These are phyloP conservation scores for Atta cephalotes DNA, from an alignment of 1,140 invertebrate genomes.

Conservation along the genomic window DNA sequence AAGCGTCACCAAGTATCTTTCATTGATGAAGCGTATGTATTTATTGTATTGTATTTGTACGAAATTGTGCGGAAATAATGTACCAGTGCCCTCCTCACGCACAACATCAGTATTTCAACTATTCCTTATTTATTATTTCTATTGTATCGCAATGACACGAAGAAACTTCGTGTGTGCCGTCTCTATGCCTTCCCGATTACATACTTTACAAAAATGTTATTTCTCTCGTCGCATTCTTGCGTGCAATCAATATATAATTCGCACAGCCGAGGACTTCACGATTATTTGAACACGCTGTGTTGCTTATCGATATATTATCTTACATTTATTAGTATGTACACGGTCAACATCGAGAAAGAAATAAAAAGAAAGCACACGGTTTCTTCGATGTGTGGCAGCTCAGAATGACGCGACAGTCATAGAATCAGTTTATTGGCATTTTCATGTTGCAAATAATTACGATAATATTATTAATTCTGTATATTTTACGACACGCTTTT, in stretches of 20 bases:
- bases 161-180: neutral
- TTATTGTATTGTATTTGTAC: neutral
- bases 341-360: slow-evolving; percentile 23
- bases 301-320: slow-evolving; percentile 32
- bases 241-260: slow-evolving; percentile 11
- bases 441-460: neutral
- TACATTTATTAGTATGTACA: slow-evolving; percentile 36
- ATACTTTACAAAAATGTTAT: neutral
- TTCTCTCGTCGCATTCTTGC: slow-evolving; percentile 20
- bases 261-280: neutral
- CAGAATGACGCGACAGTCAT: slow-evolving; percentile 32
- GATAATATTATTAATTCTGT: slow-evolving; percentile 34
- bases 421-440: slow-evolving; percentile 30
- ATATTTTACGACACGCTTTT: slow-evolving; percentile 39
- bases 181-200: slow-evolving; percentile 10
- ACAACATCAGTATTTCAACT: slow-evolving; percentile 69
- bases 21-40: slow-evolving; percentile 12
- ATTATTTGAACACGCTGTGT: neutral
- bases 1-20: slow-evolving; percentile 55
- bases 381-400: slow-evolving; percentile 43
- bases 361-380: neutral
- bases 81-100: slow-evolving; percentile 38
- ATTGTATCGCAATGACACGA: slow-evolving; percentile 21
- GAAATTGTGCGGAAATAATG: neutral
- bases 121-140: slow-evolving; percentile 71